Percentiles rank a stretch among this genome's conserved stretches.
Conservation (phyloP, 2,113 vertebrate species). For the Gallinago media region DNA sequence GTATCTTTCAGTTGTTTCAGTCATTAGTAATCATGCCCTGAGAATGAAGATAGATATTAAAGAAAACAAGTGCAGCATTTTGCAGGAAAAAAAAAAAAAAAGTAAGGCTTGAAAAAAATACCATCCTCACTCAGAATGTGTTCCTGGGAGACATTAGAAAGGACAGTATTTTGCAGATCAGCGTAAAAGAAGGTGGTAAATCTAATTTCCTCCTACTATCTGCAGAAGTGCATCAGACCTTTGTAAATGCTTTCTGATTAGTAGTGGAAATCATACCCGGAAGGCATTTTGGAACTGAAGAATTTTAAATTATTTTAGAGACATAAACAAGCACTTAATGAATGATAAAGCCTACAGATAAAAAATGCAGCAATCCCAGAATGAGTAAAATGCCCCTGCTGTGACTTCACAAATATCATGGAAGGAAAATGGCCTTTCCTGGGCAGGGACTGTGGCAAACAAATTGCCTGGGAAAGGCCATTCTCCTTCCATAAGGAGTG, state of each 20-base stretch:
- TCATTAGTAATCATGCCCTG: not conserved
- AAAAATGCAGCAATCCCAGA: not conserved
- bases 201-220: constrained; percentile 38
- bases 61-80: not conserved
- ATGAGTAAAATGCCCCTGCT: not conserved
- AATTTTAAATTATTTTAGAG: not conserved
- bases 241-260: not conserved
- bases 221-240: not conserved
- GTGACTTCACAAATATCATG: not conserved
- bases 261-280: not conserved
- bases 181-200: constrained; percentile 21
- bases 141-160: constrained; percentile 10
- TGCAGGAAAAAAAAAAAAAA: not conserved
- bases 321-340: constrained; percentile 4
- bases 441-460: too few relatives aligned
- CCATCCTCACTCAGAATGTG: not conserved
- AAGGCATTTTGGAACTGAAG: not conserved
- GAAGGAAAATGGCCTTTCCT: too few relatives aligned
- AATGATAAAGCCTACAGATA: not conserved
- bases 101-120: not conserved
- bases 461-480: not conserved
- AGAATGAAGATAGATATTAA: not conserved
- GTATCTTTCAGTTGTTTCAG: not conserved
- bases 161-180: constrained; percentile 13
- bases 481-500: not conserved